Percentiles rank a stretch among this genome's conserved stretches.
These are phyloP conservation scores for Crocodylus rhombifer DNA, from an alignment of 2,797 vertebrate species.

Conservation along the genomic window DNA sequence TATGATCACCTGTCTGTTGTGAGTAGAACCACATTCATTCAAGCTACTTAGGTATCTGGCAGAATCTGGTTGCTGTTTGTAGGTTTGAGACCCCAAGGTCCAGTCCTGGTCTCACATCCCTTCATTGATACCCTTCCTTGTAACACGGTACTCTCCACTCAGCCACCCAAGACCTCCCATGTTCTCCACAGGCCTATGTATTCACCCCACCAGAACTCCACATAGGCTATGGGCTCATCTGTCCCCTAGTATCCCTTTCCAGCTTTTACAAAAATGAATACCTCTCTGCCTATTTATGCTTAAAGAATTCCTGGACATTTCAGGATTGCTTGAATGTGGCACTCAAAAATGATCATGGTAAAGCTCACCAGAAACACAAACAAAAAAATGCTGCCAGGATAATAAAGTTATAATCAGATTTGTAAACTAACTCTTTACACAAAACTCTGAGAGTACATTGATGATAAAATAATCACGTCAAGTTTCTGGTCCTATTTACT, in stretches of 20 bases:
- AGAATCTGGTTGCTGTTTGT: background rate
- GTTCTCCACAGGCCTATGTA: background rate
- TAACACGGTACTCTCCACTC: background rate
- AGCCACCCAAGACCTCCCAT: background rate
- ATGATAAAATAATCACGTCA: background rate
- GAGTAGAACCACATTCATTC: background rate
- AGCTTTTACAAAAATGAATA: no score
- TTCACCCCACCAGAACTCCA: background rate
- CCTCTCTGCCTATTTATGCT: no score
- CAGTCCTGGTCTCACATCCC: no score
- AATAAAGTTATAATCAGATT: background rate
- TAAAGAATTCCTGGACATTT: no score
- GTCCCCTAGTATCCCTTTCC: background rate
- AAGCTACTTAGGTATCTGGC: background rate
- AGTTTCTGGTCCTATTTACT: background rate
- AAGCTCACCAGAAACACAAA: no score
- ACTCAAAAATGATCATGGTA: no score
- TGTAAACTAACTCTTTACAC: background rate
- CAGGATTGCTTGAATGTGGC: no score
- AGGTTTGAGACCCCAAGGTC: background rate
- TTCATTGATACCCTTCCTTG: background rate
- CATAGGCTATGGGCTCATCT: background rate
- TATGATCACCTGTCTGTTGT: background rate
- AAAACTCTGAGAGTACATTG: background rate
- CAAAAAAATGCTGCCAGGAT: background rate